Evolutionary conservation across 2,113 vertebrate species (phyloP).

Genomic region (Nesoenas mayeri): DNA sequence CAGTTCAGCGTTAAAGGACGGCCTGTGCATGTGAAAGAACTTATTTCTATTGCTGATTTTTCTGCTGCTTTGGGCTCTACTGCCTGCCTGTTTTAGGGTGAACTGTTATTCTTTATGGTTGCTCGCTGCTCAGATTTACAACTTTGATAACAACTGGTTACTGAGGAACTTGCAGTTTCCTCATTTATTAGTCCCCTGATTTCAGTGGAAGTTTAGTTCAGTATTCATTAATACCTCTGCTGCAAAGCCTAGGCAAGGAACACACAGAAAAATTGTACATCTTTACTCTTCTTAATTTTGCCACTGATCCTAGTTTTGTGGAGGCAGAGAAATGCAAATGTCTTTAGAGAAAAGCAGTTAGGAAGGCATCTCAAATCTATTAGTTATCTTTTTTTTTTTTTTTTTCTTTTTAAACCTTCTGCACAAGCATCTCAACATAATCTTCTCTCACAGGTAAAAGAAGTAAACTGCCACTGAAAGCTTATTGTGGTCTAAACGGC

Average conservation of each 20-base stretch:
- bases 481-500: not conserved
- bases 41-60: not conserved
- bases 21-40: not conserved
- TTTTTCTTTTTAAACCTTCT: not conserved
- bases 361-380: not conserved
- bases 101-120: not conserved
- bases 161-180: not conserved
- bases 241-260: not conserved
- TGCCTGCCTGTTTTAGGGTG: accelerated
- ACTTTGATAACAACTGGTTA: not conserved
- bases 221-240: not conserved
- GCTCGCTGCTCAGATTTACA: not conserved
- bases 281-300: not conserved
- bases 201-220: not conserved
- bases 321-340: not conserved
- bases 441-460: not conserved
- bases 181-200: not conserved
- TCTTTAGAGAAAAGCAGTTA: not conserved
- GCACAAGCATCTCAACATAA: not conserved
- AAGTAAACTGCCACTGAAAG: not conserved
- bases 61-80: not conserved
- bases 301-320: not conserved
- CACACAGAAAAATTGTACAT: not conserved
- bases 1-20: not conserved
- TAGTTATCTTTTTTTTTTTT: not conserved